Base-by-base conservation (phyloP, 2,797 vertebrate species). In the Triplophysa bombifrons region DNA sequence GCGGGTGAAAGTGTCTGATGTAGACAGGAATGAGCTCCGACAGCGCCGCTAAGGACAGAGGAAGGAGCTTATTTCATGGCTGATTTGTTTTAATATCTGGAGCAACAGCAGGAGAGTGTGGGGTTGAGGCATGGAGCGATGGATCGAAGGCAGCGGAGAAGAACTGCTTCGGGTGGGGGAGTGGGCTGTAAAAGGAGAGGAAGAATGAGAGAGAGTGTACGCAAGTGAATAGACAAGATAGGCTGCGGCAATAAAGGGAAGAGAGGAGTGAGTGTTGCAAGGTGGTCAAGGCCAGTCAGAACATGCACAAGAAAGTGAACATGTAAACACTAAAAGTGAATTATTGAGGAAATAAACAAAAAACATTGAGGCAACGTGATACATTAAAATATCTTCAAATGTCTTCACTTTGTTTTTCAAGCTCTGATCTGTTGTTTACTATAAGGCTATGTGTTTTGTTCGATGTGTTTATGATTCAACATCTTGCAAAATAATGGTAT, bases 51-150 rank as follows among this genome's bases (percentile, higher is more conserved):
- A 89, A 91, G 90, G 90, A 90, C 83, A 84, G 89, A 93, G 91
- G 89, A 90, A 91, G 89, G 88, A 93, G 90, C 91, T 93, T 93
- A 93, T 94, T 94, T 94, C 92, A 94, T 92, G 92, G 91, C 90
- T 93, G 91, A 93, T 94, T 93, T 92, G 90, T 90, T 91, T 91
- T 92, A 91, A 92, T 93, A 91, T 91, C 88, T 88, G 83, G 75
- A 89, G 91, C 87, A 89, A 89, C 88, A 88, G 87, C 89, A 85
- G 83, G 74, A 84, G 84, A 86, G 85, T 66, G 55, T 67, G 78
- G 74, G 80, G 73, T 80, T 81, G 76, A 76, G 78, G 75, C 82
- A 80, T 38, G 79, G 77, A 81, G 48, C 56, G 50, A 66, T 73
- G 27, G 75, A 78, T 11, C 27, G 76, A 72, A 78, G 50, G 65